Base-by-base conservation (phyloP, 1,140 invertebrate genomes). In the Drosophila kanapiae region DNA sequence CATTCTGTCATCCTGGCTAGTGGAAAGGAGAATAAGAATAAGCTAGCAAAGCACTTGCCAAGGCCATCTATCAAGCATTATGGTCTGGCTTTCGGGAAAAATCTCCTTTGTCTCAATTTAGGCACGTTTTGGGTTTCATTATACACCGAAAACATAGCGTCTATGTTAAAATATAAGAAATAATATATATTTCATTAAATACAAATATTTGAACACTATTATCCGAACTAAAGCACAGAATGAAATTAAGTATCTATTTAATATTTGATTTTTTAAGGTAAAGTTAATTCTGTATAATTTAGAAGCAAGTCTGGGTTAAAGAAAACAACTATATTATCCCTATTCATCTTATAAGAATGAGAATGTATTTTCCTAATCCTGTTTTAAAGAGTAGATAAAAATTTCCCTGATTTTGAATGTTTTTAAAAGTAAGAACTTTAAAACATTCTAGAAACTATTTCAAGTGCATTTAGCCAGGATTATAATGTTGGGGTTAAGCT, bases 1-100 rank as follows among this genome's bases (percentile, higher is more conserved):
- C 67, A 70, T 68, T 54, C 29, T 59, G 69, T 60, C 67, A 49
- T n/a, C 37, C 29, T 13, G 33, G 27, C 48, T 47, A n/a, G 62
- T 33, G 33, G 23, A 38, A 31, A 23, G 53, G 7, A 23, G 53
- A 72, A 43, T 51, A 38, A 11, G 43, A 56, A 35, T 64, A 54
- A 65, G 53, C 60, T 43, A 13, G 58, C 70, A 47, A 74, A 48
- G 58, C 72, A 40, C 59, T 57, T 49, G 27, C 59, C 35, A 43
- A 49, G 42, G 43, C 33, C 40, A 76, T 76, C 60, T 76, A 49
- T 58, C 60, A 58, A 7, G 62, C 53, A 67, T 76, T 76, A 65
- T 14, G 37, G 57, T 18, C 16, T 27, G 51, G 71, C 57, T 72
- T 49, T 61, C 3, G 43, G 43, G 38, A 31, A 16, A 33, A 76